Evolutionary conservation across 1,140 invertebrate genomes (phyloP), one percentile per base, ranked within the genome.

Genomic region (Cardiocondyla obscurior): DNA sequence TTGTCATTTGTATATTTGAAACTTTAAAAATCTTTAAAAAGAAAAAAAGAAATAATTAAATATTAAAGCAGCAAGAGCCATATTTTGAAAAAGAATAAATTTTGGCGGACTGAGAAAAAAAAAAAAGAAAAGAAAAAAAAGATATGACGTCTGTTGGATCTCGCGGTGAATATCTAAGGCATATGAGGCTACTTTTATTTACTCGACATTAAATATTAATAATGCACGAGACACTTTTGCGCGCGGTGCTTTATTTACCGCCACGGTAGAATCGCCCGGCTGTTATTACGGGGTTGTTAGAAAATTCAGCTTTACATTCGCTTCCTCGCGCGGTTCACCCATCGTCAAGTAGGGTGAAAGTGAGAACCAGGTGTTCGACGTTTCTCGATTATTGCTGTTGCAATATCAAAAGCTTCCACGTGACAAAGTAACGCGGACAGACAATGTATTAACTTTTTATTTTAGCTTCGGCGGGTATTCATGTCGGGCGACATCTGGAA

Each of bases 401-500:
- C 46, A 33, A 22, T 53, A 79, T 67, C 62, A 67, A 28, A 67
- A 39, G 16, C 62, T 69, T 39, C 33, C 62, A 53, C 74, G 22
- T 79, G 74, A 79, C 74, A 79, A 79, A 77, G 42, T 77, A 77
- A 77, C 46, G 30, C 30, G 60, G 46, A 53, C 60, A 67, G 74
- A 77, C 74, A 67, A 49, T 67, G 46, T 79, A 79, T 53, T 67
- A 79, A 79, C 74, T 79, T 79, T 77, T 79, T 79, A 79, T 79
- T 57, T 60, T 69, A 53, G 49, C 74, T 42, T 39, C 46, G 49
- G 4, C 33, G 62, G 39, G 62, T 79, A 79, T 79, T 79, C 74
- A 39, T 67, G 60, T 77, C 74, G 74, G 16, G n/a, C 74, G 33
- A 25, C 60, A 77, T 77, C 44, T 67, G 62, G 25, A 55, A 49